Evolutionary conservation across 2,797 vertebrate species (phyloP), one percentile per base, ranked within the genome.

Genomic region (Microhierax caerulescens): DNA sequence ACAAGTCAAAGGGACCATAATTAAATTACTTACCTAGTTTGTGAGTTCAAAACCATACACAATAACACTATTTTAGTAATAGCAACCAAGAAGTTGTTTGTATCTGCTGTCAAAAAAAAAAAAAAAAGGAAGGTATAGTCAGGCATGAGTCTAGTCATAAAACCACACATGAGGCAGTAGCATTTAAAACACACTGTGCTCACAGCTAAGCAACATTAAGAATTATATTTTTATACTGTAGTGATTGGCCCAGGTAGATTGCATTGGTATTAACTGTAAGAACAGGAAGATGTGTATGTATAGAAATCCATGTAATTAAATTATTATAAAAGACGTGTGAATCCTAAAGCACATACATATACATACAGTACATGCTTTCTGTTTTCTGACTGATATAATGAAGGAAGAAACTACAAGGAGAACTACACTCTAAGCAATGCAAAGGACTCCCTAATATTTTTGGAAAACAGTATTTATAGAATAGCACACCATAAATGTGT

Each of bases 271-370:
- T 22, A 65, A n/a, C 24, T 59, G 14, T n/a, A 74, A 60, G 47
- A 13, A 36, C 2, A 64, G 36, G 24, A 59, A 73, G 64, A 36
- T 2, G 0, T 43, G 3, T 47, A 47, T 9, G 2, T 12, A 2
- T 22, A 69, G 16, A 60, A 79, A 41, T 51, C 10, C 45, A 22
- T 80, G 21, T 25, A 11, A 19, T 20, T 54, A 27, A 47, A 5
- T 8, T 43, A 13, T 5, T 57, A 34, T 21, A 22, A 75, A 85
- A 60, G 48, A 27, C 9, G 11, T 53, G 9, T n/a, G 37, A 68
- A 63, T 47, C 17, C 39, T 57, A 48, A 63, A 77, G 13, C 36
- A 34, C 10, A 6, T 10, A 1, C 12, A 9, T 25, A 9, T 3
- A 7, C 8, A 14, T 43, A 59, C 64, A 63, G 48, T 32, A 15